Percentiles rank a stretch among this genome's conserved stretches.
These are phyloP conservation scores for Pseudopleuronectes americanus DNA, from an alignment of 2,797 vertebrate species.

Conservation along the genomic window DNA sequence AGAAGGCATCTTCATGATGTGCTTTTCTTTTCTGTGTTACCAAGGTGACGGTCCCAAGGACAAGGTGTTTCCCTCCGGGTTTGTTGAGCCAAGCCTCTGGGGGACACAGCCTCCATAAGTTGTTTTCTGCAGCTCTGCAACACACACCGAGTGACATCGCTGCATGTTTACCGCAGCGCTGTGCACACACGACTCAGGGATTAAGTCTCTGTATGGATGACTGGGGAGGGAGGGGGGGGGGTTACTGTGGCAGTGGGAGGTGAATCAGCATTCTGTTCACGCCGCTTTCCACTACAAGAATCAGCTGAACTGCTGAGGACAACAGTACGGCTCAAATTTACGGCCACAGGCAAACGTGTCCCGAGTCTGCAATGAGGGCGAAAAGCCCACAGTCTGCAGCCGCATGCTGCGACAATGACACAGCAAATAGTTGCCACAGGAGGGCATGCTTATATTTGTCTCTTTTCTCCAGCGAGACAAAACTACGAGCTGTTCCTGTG, in stretches of 20 bases:
- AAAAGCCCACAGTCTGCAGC: neutral
- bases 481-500: neutral
- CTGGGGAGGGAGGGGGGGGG: slow-evolving; percentile 6
- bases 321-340: slow-evolving; percentile 22
- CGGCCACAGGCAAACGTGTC: neutral
- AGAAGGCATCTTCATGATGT: slow-evolving; percentile 2
- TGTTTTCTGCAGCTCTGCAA: neutral
- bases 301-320: slow-evolving; percentile 45
- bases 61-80: slow-evolving; percentile 17
- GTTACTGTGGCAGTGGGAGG: slow-evolving; percentile 62
- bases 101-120: neutral
- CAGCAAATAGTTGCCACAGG: neutral
- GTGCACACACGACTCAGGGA: slow-evolving; percentile 53
- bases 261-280: slow-evolving; percentile 80
- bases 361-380: neutral
- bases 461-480: neutral
- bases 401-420: slow-evolving; percentile 19
- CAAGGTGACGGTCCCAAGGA: slow-evolving; percentile 40
- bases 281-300: slow-evolving; percentile 46
- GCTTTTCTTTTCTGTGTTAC: slow-evolving; percentile 9
- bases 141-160: slow-evolving; percentile 4
- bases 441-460: slow-evolving; percentile 14
- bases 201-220: slow-evolving; percentile 47
- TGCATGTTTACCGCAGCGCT: slow-evolving; percentile 39
- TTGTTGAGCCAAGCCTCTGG: neutral